Evolutionary conservation across 2,888 invertebrate genomes (phyloP).

Genomic region (Aporophyla lueneburgensis): DNA sequence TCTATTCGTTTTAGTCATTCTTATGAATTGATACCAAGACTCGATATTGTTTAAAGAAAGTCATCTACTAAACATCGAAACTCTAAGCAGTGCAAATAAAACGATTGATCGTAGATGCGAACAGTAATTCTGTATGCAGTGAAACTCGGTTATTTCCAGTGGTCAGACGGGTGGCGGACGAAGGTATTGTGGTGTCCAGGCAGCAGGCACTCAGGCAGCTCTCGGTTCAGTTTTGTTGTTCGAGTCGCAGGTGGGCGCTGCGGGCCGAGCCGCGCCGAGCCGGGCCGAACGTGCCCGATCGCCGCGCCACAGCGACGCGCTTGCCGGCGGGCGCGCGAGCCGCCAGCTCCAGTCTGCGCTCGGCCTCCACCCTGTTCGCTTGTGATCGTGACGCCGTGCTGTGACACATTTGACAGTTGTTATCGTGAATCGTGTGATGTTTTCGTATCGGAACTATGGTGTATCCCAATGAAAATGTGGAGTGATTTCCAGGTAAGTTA

Average conservation of each 20-base stretch:
- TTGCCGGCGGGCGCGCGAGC: constrained; percentile 64
- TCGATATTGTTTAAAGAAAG: constrained; percentile 15
- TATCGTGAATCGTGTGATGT: constrained; percentile 90
- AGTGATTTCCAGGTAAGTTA: constrained; percentile 90
- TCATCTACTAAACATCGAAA: constrained; percentile 14
- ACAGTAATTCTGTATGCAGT: constrained; percentile 9
- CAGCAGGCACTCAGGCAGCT: constrained; percentile 68
- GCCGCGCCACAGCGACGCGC: constrained; percentile 68
- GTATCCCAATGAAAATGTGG: constrained; percentile 91
- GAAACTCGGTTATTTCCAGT: constrained; percentile 76
- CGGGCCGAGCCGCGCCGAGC: constrained; percentile 75
- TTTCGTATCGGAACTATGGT: constrained; percentile 91
- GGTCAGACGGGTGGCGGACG: constrained; percentile 71
- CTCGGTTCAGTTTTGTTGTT: constrained; percentile 86
- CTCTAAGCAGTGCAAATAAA: background rate
- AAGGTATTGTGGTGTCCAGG: constrained; percentile 76
- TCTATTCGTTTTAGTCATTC: constrained; percentile 10
- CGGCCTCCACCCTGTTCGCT: constrained; percentile 83
- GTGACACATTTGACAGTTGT: constrained; percentile 89
- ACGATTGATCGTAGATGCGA: constrained; percentile 54
- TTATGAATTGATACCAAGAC: background rate
- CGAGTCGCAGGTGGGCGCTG: constrained; percentile 89
- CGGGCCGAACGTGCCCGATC: constrained; percentile 69
- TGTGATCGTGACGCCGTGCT: constrained; percentile 85
- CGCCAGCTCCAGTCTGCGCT: constrained; percentile 85